phyloP scores from a whole-genome alignment of 2,797 vertebrate species.

The Chrysolophus pictus region DNA sequence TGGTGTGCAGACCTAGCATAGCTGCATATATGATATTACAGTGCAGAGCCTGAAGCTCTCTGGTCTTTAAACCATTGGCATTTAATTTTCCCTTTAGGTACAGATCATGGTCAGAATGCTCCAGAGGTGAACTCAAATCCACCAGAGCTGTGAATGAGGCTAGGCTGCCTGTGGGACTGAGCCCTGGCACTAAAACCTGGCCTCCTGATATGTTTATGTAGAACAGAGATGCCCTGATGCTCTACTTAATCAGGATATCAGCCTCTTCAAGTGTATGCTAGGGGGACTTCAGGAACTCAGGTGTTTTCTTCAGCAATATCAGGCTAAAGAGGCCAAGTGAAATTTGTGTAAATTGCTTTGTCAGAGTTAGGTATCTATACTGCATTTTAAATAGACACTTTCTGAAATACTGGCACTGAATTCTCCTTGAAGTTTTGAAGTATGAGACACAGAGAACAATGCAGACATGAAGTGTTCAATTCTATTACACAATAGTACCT shows the following conservation, averaged over 20 bases:
- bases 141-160: neutral
- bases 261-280: neutral
- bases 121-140: neutral
- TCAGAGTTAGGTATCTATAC: neutral
- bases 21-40: fast-evolving
- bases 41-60: neutral
- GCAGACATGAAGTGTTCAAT: neutral
- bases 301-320: neutral
- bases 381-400: neutral
- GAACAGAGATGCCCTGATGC: neutral
- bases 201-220: neutral
- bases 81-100: neutral
- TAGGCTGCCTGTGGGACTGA: neutral
- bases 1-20: neutral
- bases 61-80: neutral
- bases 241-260: neutral
- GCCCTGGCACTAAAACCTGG: neutral
- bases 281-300: neutral
- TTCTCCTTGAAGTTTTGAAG: neutral
- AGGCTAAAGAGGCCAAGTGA: neutral
- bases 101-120: neutral
- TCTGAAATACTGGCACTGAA: neutral
- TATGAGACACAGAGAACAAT: neutral
- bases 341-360: neutral
- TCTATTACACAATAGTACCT: neutral